Evolutionary conservation across 2,797 vertebrate species (phyloP).

Genomic region (Myotis findleyi): DNA sequence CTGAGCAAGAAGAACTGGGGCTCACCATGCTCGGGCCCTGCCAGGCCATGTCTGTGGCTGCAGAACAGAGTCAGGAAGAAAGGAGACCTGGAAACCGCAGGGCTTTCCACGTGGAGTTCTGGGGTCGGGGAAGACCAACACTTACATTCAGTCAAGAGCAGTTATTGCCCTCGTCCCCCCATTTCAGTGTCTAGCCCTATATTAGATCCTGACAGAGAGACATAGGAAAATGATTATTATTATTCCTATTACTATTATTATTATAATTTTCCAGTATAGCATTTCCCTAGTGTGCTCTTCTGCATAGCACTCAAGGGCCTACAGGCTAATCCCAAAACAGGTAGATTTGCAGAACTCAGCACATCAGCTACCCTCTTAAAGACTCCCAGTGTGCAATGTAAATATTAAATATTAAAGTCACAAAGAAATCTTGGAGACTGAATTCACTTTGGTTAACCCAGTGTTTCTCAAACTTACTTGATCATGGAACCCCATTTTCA

Average conservation of each 20-base stretch:
- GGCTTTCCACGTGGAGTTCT: background rate
- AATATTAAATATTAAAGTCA: background rate
- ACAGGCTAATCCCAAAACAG: background rate
- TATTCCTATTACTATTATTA: too few relatives aligned
- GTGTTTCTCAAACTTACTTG: slow-evolving; percentile 10
- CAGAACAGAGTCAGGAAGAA: slow-evolving; percentile 4
- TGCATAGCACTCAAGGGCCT: background rate
- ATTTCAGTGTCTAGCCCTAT: background rate
- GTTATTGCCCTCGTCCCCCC: background rate
- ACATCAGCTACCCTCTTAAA: background rate
- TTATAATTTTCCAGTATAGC: background rate
- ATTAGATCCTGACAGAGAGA: background rate
- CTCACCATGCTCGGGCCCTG: background rate
- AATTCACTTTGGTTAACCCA: background rate
- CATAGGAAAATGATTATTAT: background rate
- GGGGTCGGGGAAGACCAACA: background rate
- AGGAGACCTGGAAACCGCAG: background rate
- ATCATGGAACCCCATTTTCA: background rate
- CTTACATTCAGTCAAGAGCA: background rate
- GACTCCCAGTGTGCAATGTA: background rate
- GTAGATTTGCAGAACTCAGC: background rate
- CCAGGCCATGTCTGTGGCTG: background rate
- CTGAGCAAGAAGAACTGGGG: background rate
- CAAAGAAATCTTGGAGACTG: background rate
- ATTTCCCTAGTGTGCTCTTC: background rate